Evolutionary conservation across 2,888 invertebrate genomes (phyloP).

Genomic region (Invenusta paracnida): DNA sequence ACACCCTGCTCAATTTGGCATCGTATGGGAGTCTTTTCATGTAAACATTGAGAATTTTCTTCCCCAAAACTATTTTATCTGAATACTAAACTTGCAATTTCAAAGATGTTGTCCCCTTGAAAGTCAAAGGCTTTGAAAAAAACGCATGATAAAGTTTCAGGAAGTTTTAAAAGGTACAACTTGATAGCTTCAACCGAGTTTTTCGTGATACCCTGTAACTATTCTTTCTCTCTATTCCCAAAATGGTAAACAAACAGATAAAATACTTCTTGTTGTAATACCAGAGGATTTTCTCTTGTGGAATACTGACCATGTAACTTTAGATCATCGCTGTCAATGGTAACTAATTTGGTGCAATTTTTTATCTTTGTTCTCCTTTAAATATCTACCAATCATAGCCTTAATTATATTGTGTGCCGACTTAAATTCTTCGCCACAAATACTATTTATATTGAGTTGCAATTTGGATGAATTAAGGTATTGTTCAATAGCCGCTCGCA

Average conservation of each 20-base stretch:
- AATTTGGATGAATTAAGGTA: neutral
- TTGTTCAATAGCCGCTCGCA: too few relatives aligned
- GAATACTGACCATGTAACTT: neutral
- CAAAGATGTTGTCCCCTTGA: neutral
- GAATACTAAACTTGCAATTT: neutral
- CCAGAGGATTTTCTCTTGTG: neutral
- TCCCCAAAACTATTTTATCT: neutral
- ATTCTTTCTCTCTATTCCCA: neutral
- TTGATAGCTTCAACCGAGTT: neutral
- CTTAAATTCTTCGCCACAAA: neutral
- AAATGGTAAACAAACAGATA: neutral
- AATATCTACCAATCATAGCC: neutral
- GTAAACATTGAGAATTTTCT: neutral
- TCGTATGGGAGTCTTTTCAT: too few relatives aligned
- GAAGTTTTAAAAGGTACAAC: neutral
- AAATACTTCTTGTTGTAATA: neutral
- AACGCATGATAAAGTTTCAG: neutral
- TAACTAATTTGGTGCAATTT: neutral
- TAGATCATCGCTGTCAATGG: neutral
- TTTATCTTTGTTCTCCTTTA: too few relatives aligned
- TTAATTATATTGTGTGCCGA: neutral
- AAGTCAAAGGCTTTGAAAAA: neutral
- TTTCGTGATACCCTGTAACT: too few relatives aligned
- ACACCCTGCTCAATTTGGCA: too few relatives aligned
- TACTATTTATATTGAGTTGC: neutral